Conservation (phyloP, 1,140 invertebrate genomes). For the Matsumurasca onukii region DNA sequence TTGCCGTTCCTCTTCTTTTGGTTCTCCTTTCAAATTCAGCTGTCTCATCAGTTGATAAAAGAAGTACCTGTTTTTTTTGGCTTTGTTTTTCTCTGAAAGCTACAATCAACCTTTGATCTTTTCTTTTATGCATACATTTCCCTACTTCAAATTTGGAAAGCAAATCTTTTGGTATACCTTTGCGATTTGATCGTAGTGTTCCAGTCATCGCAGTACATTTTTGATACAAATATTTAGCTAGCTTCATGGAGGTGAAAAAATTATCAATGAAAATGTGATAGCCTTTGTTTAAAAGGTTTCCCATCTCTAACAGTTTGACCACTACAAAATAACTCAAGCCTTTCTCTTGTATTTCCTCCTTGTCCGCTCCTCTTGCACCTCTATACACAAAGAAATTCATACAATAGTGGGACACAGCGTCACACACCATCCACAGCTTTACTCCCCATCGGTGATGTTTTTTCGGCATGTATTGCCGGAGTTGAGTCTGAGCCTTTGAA, state of each 20-base stretch:
- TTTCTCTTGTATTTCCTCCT: too few species aligned
- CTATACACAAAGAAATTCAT: neutral
- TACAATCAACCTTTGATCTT: too few species aligned
- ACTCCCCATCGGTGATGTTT: slow-evolving; percentile 13
- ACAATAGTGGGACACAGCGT: slow-evolving; percentile 10
- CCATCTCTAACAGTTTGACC: too few species aligned
- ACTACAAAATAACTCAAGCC: too few species aligned
- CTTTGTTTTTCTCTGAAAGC: slow-evolving; percentile 25
- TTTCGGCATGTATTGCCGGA: slow-evolving; percentile 12
- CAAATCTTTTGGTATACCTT: slow-evolving; percentile 9
- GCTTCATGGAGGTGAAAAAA: slow-evolving; percentile 33
- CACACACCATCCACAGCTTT: slow-evolving; percentile 17
- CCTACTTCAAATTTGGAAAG: slow-evolving; percentile 6
- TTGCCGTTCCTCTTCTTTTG: too few species aligned
- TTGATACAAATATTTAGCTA: slow-evolving; percentile 35
- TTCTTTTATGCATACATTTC: slow-evolving; percentile 4
- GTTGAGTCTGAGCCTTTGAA: neutral
- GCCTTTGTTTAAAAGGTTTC: slow-evolving; percentile 7
- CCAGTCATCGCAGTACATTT: slow-evolving; percentile 31
- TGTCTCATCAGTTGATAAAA: slow-evolving; percentile 16
- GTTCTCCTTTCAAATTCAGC: too few species aligned
- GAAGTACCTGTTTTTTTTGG: neutral
- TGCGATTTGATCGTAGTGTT: slow-evolving; percentile 11
- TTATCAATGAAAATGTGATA: too few species aligned
- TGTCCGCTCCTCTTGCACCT: neutral